Evolutionary conservation across 2,113 vertebrate species (phyloP).

Genomic region (Chaenogobius annularis): DNA sequence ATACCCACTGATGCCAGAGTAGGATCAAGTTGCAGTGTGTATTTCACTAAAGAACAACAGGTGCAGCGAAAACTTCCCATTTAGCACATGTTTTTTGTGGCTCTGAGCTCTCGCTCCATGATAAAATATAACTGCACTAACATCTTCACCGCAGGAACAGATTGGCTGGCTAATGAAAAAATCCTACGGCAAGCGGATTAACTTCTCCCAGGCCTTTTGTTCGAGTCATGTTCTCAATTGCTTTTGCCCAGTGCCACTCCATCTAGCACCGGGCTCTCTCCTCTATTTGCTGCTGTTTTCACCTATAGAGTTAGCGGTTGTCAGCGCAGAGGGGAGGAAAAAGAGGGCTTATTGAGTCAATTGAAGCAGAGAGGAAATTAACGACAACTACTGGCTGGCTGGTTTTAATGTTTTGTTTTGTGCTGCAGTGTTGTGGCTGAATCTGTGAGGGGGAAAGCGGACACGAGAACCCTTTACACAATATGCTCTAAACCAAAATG

Average conservation of each 20-base stretch:
- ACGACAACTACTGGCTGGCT: conserved; percentile 66
- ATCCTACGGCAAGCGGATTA: conserved; percentile 63
- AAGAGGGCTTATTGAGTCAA: conserved; percentile 54
- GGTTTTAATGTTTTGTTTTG: conserved; percentile 69
- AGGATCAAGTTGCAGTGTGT: background rate
- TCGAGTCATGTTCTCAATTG: conserved; percentile 60
- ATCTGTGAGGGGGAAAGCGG: conserved; percentile 19
- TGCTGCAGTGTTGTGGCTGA: conserved; percentile 49
- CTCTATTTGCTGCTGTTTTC: conserved; percentile 36
- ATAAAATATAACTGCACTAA: conserved; percentile 67
- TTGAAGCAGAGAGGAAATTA: conserved; percentile 69
- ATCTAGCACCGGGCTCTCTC: conserved; percentile 35
- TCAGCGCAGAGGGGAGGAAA: conserved; percentile 37
- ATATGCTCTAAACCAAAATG: background rate
- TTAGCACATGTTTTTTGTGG: conserved; percentile 46
- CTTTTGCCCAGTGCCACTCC: conserved; percentile 53
- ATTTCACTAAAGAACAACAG: conserved; percentile 23
- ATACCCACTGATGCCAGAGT: background rate
- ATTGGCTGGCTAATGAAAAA: conserved; percentile 70
- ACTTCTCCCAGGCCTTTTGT: conserved; percentile 63
- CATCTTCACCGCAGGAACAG: conserved; percentile 66
- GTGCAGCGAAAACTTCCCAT: conserved; percentile 49
- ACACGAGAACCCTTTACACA: conserved; percentile 8
- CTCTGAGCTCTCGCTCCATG: conserved; percentile 47
- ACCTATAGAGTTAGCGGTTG: conserved; percentile 55